Evolutionary conservation across 2,888 invertebrate genomes (phyloP).

Genomic region (Tholera decimalis): DNA sequence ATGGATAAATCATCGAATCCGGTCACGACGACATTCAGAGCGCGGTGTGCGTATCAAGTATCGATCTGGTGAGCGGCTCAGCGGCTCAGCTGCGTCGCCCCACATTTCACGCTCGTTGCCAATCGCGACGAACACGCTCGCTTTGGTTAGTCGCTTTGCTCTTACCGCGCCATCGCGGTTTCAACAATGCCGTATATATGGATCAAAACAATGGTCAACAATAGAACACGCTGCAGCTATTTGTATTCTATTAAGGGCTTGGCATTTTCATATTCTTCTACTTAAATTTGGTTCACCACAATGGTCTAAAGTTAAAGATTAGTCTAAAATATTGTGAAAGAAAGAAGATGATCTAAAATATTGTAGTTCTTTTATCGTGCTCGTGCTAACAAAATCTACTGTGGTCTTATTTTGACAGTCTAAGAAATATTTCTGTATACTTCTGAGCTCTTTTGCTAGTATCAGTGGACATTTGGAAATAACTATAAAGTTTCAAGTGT

Average conservation of each 20-base stretch:
- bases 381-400: background rate
- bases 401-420: background rate
- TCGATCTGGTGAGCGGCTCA: conserved; percentile 87
- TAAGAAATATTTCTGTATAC: conserved; percentile 1
- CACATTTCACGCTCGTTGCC: conserved; percentile 86
- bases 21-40: conserved; percentile 84
- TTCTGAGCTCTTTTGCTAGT: background rate
- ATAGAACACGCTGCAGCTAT: conserved; percentile 66
- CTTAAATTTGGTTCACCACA: conserved; percentile 49
- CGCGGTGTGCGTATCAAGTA: conserved; percentile 87
- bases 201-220: conserved; percentile 73
- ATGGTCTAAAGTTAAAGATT: conserved; percentile 52
- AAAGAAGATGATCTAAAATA: too few relatives aligned
- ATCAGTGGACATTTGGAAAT: conserved; percentile 18
- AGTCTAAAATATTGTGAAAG: conserved; percentile 29
- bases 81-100: conserved; percentile 85
- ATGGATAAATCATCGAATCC: conserved; percentile 78
- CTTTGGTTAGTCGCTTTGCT: conserved; percentile 69
- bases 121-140: conserved; percentile 78
- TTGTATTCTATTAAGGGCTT: conserved; percentile 68
- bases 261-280: conserved; percentile 66
- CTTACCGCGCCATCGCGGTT: conserved; percentile 62
- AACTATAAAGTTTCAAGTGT: conserved; percentile 21
- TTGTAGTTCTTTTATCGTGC: conserved; percentile 17
- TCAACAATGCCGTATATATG: conserved; percentile 68